Base-by-base conservation (phyloP, 2,113 vertebrate genomes). In the Poecilia latipinna region DNA sequence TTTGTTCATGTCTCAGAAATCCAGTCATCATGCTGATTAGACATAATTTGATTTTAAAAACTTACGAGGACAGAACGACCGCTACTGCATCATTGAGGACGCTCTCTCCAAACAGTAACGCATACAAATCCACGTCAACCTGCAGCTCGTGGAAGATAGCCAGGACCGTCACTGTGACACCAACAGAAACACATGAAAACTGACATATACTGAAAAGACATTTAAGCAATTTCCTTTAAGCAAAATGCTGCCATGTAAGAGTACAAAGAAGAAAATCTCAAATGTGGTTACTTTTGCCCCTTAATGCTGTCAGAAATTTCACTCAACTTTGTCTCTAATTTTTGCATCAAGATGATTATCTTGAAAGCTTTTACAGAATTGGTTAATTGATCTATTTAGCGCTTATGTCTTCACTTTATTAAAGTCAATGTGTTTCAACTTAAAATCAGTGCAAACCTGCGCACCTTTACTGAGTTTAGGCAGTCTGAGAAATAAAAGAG, bases 81-180 rank as follows among this genome's bases (percentile, higher is more conserved):
- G 98, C 97, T 82, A 99, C 97, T 0, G 98, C 98, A 80, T 99
- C 98, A 17, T 99, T 99, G 80, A 99, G 96, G 69, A 99, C 98
- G 10, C 97, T 99, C 86, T 99, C 98, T 10, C 98, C 98, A 90
- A 99, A 99, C 75, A 99, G 96, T 80, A 99, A 91, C 0, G 98
- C 98, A 24, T 99, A 99, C 42, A 99, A 95, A 87, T 99, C 97
- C 68, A 96, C 96, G 68, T 99, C 97, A 2, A 98, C 98, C 85
- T 99, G 97, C 86, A 99, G 96, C 84, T 99, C 98, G 5, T 98
- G 96, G 94, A 99, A 99, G 91, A 99, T 99, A 77, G 98, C 97
- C 91, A 99, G 96, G 61, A 99, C 97, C 1, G 98, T 99, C 94
- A 99, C 98, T 99, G 90, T 63, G 84, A 89, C 85, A 86, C 12